Evolutionary conservation across 30 jellyfish, hydroid and myxozoan species (phyloP), one percentile per base, ranked within the genome.

Genomic region (Aurelia sp.): DNA sequence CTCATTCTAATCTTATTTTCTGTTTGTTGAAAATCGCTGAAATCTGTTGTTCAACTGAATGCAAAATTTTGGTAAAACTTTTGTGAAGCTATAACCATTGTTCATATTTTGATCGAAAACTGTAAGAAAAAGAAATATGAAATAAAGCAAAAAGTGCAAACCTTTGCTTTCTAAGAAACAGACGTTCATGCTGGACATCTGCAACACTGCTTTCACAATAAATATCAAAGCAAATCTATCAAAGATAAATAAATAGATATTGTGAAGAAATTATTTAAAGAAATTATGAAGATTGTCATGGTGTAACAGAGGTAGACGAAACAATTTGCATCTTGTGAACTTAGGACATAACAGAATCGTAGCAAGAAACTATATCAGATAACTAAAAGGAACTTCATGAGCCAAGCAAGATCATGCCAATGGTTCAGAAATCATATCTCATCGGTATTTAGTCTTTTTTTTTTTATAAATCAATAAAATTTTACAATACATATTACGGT

Each of bases 141-240:
- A 19, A 58, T 13, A 13, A 27, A 19, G 17, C 0, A 11, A 23
- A 57, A 15, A 52, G 5, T 31, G 35, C 63, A 16, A 27, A 85
- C 94, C 94, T 73, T 63, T 76, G 82, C 57, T 51, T 73, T 55
- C 84, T 37, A 18, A 85, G n/a, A 80, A 48, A 85, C 8, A 85
- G 70, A 40, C 88, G 53, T 19, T 85, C 94, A 50, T 63, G 84
- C 35, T 40, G 27, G n/a, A 76, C 11, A 5, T 76, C 84, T 7
- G 50, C 6, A 13, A 33, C 88, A 15, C 87, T 86, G n/a, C 89
- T 79, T 55, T 88, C 96, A 73, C 87, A 88, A 63, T 40, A 79
- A 16, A 88, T 80, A 62, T 88, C 96, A 64, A 88, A 79, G 70
- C 96, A 88, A 16, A 71, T 78, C 96, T 88, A 62, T 15, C 20